Evolutionary conservation across 2,888 invertebrate species (phyloP).

Genomic region (Perizoma flavofasciatum): DNA sequence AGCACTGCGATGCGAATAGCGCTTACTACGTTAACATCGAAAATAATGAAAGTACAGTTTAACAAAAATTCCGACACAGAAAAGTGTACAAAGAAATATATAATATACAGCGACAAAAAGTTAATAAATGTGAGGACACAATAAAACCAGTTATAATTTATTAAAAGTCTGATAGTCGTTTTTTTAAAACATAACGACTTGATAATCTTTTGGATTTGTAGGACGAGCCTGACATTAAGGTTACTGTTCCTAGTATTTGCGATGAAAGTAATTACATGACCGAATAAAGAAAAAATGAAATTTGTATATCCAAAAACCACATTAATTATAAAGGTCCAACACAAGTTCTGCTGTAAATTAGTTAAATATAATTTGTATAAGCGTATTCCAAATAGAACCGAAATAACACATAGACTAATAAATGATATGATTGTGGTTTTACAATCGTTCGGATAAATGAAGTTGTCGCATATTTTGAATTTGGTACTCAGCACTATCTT

Average conservation of each 20-base stretch:
- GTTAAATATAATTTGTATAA: background rate
- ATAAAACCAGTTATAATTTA: constrained; percentile 13
- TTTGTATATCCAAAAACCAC: background rate
- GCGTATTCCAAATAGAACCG: background rate
- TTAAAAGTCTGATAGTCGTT: background rate
- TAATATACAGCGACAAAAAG: background rate
- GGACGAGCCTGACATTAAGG: constrained; percentile 3
- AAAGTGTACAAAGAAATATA: background rate
- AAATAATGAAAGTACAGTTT: constrained; percentile 4
- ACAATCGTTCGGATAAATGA: constrained; percentile 13
- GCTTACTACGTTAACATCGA: constrained; percentile 8
- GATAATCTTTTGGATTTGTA: constrained; percentile 7
- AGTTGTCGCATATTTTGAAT: constrained; percentile 7
- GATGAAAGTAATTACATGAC: constrained; percentile 7
- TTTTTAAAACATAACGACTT: constrained; percentile 4
- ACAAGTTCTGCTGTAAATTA: background rate
- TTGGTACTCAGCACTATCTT: constrained; percentile 3
- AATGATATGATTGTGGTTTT: constrained; percentile 2
- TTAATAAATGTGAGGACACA: constrained; percentile 1
- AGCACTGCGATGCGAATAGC: constrained; percentile 3
- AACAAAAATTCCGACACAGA: background rate
- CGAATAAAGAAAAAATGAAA: background rate
- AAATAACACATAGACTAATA: background rate
- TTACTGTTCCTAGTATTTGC: background rate
- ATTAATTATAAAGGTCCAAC: too few relatives aligned